Percentiles rank a stretch among this genome's conserved stretches.
phyloP scores from a whole-genome alignment of 1,140 invertebrate species.

The Littorina saxatilis region DNA sequence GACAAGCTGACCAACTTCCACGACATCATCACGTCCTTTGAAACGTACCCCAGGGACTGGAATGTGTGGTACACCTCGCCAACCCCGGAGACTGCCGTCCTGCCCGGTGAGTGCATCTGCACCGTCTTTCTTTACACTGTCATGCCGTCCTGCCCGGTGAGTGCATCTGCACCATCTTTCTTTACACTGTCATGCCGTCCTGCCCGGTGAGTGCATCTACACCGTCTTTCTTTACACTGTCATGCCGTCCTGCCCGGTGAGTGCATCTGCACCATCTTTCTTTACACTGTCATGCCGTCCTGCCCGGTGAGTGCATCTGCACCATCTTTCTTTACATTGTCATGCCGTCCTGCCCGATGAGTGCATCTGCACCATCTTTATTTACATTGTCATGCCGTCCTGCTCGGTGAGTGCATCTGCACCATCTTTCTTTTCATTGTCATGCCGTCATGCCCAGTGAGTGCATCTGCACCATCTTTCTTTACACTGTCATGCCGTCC shows the following conservation, averaged over 20 bases:
- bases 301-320: too few species aligned
- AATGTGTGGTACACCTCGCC: slow-evolving; percentile 84
- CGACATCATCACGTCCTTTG: slow-evolving; percentile 86
- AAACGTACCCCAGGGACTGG: slow-evolving; percentile 87
- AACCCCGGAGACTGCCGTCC: slow-evolving; percentile 83
- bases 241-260: slow-evolving; percentile 80
- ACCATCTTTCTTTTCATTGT: not conserved
- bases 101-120: slow-evolving; percentile 78
- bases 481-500: slow-evolving; percentile 17
- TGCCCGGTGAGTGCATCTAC: slow-evolving; percentile 78
- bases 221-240: too few species aligned
- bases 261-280: not conserved
- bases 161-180: not conserved
- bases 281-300: too few species aligned
- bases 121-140: too few species aligned
- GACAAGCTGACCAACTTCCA: slow-evolving; percentile 90
- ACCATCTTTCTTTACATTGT: too few species aligned
- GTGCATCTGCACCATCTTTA: too few species aligned
- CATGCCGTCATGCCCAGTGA: slow-evolving; percentile 21
- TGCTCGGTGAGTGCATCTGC: too few species aligned
- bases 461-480: too few species aligned
- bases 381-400: too few species aligned
- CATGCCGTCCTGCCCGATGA: too few species aligned
- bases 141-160: slow-evolving; percentile 80
- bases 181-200: too few species aligned